Base-by-base conservation (phyloP, 2,888 invertebrate species). In the Agrochola litura region DNA sequence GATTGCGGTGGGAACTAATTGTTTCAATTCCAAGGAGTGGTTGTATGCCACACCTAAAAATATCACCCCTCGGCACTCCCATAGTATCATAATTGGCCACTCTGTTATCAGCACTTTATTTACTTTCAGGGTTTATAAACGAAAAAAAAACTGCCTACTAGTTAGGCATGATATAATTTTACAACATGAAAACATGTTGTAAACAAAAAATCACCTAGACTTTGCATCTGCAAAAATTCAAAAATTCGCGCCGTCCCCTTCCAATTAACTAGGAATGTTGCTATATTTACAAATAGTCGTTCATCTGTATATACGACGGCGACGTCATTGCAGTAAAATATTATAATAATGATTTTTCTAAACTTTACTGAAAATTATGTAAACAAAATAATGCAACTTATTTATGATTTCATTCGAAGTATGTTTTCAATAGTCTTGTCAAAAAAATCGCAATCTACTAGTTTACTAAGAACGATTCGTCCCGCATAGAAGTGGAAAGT, bases 11-110 rank as follows among this genome's bases (percentile, higher is more conserved):
- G 91, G 92, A 94, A 93, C 94, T 95, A 95, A 95, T 94, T 95
- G 93, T 92, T 89, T 93, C 91, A 93, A 94, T 94, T 95, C 88
- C 86, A 86, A 94, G 95, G 96, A 95, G 96, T 95, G 96, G 94
- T 93, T 90, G 58, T 60, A 91, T 89, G 94, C 95, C 96, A 91
- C 96, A 94, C 96, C 96, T 95, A 88, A 76, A 84, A 91, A 88
- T 92, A 92, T 91, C 91, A 91, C 90, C 91, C 92, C 89, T 88
- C 88, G 94, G 89, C 95, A 92, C 95, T 91, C 94, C 95, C 92
- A 81, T 87, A 71, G 46, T 70, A 69, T 76, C 81, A 72, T 81
- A 76, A 80, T 72, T 77, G 75, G 25, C 58, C 22, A 69, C 73
- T 76, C 63, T 72, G 61, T 56, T 74, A 64, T 58, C 76, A 58